Evolutionary conservation across 2,888 invertebrate genomes (phyloP).

Genomic region (Exephanes ischioxanthus): DNA sequence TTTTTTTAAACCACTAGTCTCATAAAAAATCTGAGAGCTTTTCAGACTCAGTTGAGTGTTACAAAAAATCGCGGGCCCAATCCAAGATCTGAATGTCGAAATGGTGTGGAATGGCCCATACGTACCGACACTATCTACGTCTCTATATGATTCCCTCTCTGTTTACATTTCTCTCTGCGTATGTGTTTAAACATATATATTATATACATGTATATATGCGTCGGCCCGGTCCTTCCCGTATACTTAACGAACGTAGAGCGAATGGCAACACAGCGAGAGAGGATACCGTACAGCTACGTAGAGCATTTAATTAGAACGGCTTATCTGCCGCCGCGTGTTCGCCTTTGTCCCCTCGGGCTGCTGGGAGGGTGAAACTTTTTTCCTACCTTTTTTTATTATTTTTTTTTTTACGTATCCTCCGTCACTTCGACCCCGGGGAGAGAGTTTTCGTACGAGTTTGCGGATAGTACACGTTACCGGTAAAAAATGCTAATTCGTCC

Average conservation of each 20-base stretch:
- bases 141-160: neutral
- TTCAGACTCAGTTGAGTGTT: too few relatives aligned
- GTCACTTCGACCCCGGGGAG: slow-evolving; percentile 30
- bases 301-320: slow-evolving; percentile 75
- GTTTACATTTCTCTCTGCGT: neutral
- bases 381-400: slow-evolving; percentile 15
- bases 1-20: too few relatives aligned
- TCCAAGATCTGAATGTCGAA: too few relatives aligned
- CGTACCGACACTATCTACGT: neutral
- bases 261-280: slow-evolving; percentile 30
- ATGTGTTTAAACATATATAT: neutral
- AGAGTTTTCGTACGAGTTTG: slow-evolving; percentile 35
- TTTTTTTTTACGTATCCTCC: slow-evolving; percentile 12
- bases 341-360: slow-evolving; percentile 57
- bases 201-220: too few relatives aligned
- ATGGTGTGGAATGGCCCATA: too few relatives aligned
- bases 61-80: too few relatives aligned
- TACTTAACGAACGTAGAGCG: slow-evolving; percentile 45
- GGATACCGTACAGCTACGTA: slow-evolving; percentile 66
- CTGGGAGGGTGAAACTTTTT: slow-evolving; percentile 60
- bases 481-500: slow-evolving; percentile 44
- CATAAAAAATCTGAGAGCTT: too few relatives aligned
- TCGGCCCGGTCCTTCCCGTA: slow-evolving; percentile 5
- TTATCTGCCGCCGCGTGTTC: slow-evolving; percentile 69
- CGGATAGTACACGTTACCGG: neutral